Base-by-base conservation (phyloP, 1,140 invertebrate genomes). In the Neelides sp. region DNA sequence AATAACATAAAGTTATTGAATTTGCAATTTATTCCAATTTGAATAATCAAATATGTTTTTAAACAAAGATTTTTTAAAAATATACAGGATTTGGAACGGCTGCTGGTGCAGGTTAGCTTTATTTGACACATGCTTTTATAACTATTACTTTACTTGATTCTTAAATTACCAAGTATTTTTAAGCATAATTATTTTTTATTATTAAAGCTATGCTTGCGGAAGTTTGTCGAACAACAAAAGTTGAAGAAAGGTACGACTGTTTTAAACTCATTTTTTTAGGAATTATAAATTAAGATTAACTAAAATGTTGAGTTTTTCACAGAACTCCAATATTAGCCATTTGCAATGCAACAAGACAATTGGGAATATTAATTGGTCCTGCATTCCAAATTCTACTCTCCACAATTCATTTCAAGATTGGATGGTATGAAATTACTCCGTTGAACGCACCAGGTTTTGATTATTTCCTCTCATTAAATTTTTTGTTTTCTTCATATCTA, bases 191-290 rank as follows among this genome's bases (percentile, higher is more conserved):
- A n/a, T n/a, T n/a, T n/a, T n/a, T n/a, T n/a, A n/a, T n/a, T n/a
- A n/a, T n/a, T n/a, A n/a, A n/a, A n/a, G 55, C 55, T 17, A 57
- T 57, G 55, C 28, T 57, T 3, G 55, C 55, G 3, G 55, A 54
- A 24, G 39, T 57, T 8, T 57, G 55, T 28, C 30, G 55, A 12
- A 46, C 43, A 17, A 57, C 55, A 8, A 51, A 41, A 12, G 36
- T 57, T 5, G 55, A 57, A 34, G 55, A 53, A 15, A 30, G 42
- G 27, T 5, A 8, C 15, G 20, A 39, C 5, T 39, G 36, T 4
- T 17, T 39, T 39, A 19, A 39, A 4, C 5, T 8, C 5, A 39
- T 39, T 15, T 7, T 4, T 39, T 39, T 7, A 17, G n/a, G 20
- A 39, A 17, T 7, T 17, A 4, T 8, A 17, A 39, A 17, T 39